phyloP scores from a whole-genome alignment of 2,888 invertebrate species.

The Latrodectus hesperus region DNA sequence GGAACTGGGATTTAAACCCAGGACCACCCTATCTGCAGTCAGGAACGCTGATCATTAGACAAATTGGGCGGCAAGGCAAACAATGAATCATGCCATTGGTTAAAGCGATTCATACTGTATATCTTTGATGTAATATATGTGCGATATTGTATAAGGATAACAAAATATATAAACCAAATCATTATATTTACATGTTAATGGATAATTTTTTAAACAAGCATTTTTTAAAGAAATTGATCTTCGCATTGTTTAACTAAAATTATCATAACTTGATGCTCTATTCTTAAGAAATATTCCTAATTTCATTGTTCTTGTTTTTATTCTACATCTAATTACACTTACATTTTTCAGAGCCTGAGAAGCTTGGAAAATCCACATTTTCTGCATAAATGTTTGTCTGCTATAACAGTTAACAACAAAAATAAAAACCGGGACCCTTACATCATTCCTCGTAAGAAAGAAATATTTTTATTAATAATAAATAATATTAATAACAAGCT shows the following conservation, averaged over 20 bases:
- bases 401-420: conserved; percentile 53
- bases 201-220: background rate
- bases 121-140: too few species aligned
- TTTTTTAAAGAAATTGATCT: background rate
- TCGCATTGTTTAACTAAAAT: background rate
- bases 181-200: background rate
- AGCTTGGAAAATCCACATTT: conserved; percentile 38
- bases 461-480: background rate
- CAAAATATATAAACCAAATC: too few species aligned
- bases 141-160: too few species aligned
- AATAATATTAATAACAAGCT: too few species aligned
- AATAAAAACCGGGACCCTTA: conserved; percentile 60
- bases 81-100: too few species aligned
- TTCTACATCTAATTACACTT: background rate
- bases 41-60: too few species aligned
- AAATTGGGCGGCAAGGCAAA: too few species aligned
- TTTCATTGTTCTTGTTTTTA: background rate
- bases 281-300: background rate
- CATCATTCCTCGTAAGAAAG: conserved; percentile 65
- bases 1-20: too few species aligned
- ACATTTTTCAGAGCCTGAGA: conserved; percentile 40
- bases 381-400: conserved; percentile 58
- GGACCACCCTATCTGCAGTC: too few species aligned
- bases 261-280: background rate
- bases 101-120: too few species aligned